Conservation (phyloP, 2,113 vertebrate genomes). For the Onychostoma macrolepis region DNA sequence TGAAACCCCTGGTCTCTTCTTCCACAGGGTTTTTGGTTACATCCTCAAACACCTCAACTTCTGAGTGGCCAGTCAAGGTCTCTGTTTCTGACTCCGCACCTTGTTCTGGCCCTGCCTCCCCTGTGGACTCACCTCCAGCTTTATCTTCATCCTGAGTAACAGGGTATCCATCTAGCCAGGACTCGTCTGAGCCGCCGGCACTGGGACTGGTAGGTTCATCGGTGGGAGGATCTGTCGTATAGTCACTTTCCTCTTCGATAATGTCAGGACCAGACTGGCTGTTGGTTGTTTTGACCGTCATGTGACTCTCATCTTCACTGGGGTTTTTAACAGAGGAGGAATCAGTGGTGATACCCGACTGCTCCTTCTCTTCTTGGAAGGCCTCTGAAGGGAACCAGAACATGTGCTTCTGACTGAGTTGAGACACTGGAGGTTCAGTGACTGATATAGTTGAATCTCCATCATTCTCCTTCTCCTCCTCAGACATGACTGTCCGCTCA, state of each 20-base stretch:
- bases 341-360: slow-evolving; percentile 58
- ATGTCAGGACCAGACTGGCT: slow-evolving; percentile 40
- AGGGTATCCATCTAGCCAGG: slow-evolving; percentile 91
- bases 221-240: slow-evolving; percentile 45
- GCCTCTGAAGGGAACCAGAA: slow-evolving; percentile 88
- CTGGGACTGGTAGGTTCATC: slow-evolving; percentile 49
- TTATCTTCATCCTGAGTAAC: slow-evolving; percentile 77
- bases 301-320: slow-evolving; percentile 55
- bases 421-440: slow-evolving; percentile 80
- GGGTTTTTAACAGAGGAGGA: slow-evolving; percentile 67
- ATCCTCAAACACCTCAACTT: slow-evolving; percentile 42
- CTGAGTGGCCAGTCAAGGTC: slow-evolving; percentile 40
- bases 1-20: not conserved
- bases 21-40: slow-evolving; percentile 21
- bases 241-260: slow-evolving; percentile 48
- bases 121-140: slow-evolving; percentile 69
- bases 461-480: slow-evolving; percentile 46
- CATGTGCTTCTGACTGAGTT: slow-evolving; percentile 84
- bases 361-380: slow-evolving; percentile 75
- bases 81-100: slow-evolving; percentile 22
- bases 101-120: slow-evolving; percentile 54
- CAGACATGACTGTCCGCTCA: slow-evolving; percentile 36
- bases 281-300: slow-evolving; percentile 54
- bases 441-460: slow-evolving; percentile 62
- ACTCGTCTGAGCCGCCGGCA: slow-evolving; percentile 78